These are phyloP conservation scores for Ariopsis seemanni DNA, from an alignment of 2,113 vertebrate genomes.

Conservation along the genomic window DNA sequence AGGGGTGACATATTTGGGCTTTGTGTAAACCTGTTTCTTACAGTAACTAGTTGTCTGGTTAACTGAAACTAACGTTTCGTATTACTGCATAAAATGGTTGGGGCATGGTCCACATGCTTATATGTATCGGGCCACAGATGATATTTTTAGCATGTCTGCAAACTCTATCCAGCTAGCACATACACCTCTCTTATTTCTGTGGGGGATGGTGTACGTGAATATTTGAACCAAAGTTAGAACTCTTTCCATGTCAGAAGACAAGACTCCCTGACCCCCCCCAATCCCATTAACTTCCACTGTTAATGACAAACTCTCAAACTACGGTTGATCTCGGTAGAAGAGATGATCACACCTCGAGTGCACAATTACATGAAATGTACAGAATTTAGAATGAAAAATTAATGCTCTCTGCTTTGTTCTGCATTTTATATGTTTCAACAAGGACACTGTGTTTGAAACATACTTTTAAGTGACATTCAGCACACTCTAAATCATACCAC, in stretches of 20 bases:
- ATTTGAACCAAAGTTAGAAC: slow-evolving; percentile 34
- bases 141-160: slow-evolving; percentile 56
- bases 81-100: slow-evolving; percentile 43
- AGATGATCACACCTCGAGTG: not conserved
- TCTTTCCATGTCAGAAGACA: not conserved
- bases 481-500: slow-evolving; percentile 1
- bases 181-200: slow-evolving; percentile 41
- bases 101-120: slow-evolving; percentile 33
- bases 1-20: slow-evolving; percentile 10
- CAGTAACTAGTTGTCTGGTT: slow-evolving; percentile 39
- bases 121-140: slow-evolving; percentile 45
- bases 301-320: not conserved
- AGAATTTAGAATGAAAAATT: not conserved
- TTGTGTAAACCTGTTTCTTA: slow-evolving; percentile 41
- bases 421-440: not conserved
- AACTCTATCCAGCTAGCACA: slow-evolving; percentile 32
- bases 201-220: slow-evolving; percentile 16
- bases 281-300: not conserved
- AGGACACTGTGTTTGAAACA: not conserved
- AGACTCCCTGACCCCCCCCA: not conserved
- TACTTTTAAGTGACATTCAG: slow-evolving; percentile 7
- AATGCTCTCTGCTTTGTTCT: not conserved
- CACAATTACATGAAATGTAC: not conserved
- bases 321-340: not conserved
- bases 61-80: slow-evolving; percentile 27